A percentile compares a stretch with the other conserved stretches of the same genome.
These are phyloP conservation scores for Slavum lentiscoides DNA, from an alignment of 2,888 invertebrate genomes.

Conservation along the genomic window DNA sequence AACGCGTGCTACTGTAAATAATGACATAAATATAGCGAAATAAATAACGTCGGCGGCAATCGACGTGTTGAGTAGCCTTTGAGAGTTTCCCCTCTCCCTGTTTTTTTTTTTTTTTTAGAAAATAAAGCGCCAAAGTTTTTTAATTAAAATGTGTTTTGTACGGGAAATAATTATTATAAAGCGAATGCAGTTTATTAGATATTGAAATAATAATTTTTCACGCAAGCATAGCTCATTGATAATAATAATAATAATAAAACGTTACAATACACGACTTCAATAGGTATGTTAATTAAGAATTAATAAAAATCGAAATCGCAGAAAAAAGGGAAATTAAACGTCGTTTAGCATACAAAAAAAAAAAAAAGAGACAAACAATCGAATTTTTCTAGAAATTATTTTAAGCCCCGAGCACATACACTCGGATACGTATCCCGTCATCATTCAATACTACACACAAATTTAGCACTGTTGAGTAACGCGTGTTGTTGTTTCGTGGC, in stretches of 20 bases:
- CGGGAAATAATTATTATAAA: background rate
- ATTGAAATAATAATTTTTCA: background rate
- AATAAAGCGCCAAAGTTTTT: background rate
- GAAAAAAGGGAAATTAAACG: too few species aligned
- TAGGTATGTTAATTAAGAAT: too few species aligned
- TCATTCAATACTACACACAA: background rate
- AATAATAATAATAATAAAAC: background rate
- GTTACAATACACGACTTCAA: too few species aligned
- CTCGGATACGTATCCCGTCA: background rate
- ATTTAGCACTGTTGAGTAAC: background rate
- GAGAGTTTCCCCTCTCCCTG: too few species aligned
- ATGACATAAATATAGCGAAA: too few species aligned
- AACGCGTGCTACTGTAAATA: too few species aligned
- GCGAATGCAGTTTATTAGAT: background rate
- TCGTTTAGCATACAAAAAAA: too few species aligned
- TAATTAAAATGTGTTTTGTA: background rate
- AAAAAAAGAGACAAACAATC: too few species aligned
- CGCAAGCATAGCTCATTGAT: background rate
- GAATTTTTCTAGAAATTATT: background rate
- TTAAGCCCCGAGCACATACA: background rate
- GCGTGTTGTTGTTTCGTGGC: background rate
- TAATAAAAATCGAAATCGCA: too few species aligned
- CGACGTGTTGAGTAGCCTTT: background rate
- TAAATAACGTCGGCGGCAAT: background rate
- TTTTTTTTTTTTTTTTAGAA: background rate